Evolutionary conservation across 2,113 vertebrate genomes (phyloP).

Genomic region (Otocyon megalotis): DNA sequence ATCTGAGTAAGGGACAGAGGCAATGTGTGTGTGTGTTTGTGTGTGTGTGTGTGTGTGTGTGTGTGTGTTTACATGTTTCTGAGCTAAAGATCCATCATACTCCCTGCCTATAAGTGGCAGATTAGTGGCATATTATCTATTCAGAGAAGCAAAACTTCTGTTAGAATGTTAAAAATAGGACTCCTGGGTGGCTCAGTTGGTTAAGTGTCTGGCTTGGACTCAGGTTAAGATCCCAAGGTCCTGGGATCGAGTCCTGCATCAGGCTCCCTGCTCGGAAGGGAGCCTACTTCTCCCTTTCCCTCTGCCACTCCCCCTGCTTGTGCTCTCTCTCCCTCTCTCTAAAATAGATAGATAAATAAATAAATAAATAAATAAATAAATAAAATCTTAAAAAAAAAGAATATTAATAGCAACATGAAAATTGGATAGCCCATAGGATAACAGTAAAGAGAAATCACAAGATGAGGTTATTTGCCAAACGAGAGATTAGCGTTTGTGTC

Average conservation of each 20-base stretch:
- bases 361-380: too few relatives aligned
- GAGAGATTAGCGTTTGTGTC: background rate
- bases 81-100: background rate
- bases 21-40: background rate
- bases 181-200: too few relatives aligned
- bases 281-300: too few relatives aligned
- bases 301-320: too few relatives aligned
- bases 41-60: background rate
- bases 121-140: background rate
- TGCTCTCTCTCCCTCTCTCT: too few relatives aligned
- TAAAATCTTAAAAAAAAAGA: background rate
- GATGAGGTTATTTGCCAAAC: background rate
- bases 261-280: too few relatives aligned
- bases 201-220: too few relatives aligned
- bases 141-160: background rate
- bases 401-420: background rate
- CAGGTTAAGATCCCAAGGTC: too few relatives aligned
- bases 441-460: constrained; percentile 14
- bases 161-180: background rate
- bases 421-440: background rate
- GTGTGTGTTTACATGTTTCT: background rate
- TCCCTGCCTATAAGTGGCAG: background rate
- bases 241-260: too few relatives aligned
- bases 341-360: too few relatives aligned
- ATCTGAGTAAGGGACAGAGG: background rate